A percentile compares a stretch with the other conserved stretches of the same genome.
phyloP scores from a whole-genome alignment of 2,888 invertebrate genomes.

The Hecatera dysodea region DNA sequence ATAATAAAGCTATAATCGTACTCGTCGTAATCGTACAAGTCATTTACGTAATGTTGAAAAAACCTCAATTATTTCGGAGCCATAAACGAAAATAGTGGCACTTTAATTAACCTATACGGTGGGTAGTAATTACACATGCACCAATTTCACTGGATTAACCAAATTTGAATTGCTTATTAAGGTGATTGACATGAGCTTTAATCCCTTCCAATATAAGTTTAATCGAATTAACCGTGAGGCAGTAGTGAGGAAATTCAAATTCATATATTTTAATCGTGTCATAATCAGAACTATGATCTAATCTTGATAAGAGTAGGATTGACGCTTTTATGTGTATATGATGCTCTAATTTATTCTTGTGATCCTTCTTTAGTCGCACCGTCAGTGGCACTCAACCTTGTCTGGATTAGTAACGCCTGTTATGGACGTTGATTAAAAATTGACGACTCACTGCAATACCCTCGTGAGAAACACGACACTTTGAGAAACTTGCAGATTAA shows the following conservation, averaged over 20 bases:
- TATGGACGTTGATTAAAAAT: constrained; percentile 25
- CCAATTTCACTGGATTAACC: constrained; percentile 84
- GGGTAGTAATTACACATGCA: constrained; percentile 77
- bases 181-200: constrained; percentile 86
- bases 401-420: constrained; percentile 45
- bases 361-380: constrained; percentile 41
- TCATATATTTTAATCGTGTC: constrained; percentile 71
- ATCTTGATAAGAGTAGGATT: constrained; percentile 76
- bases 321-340: constrained; percentile 74
- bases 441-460: constrained; percentile 11
- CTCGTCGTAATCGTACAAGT: too few relatives aligned
- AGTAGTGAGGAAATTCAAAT: constrained; percentile 63
- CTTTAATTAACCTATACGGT: constrained; percentile 70
- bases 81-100: constrained; percentile 67
- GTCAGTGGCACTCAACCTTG: constrained; percentile 35
- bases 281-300: constrained; percentile 76
- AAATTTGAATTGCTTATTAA: constrained; percentile 88
- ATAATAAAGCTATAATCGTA: constrained; percentile 66
- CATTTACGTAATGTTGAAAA: constrained; percentile 59
- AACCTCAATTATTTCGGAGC: constrained; percentile 61
- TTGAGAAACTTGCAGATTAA: constrained; percentile 32
- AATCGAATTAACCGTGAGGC: constrained; percentile 76
- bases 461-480: constrained; percentile 25
- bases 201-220: constrained; percentile 78
- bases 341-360: constrained; percentile 76